Evolutionary conservation across 2,888 invertebrate species (phyloP).

Genomic region (Thumatha senex): DNA sequence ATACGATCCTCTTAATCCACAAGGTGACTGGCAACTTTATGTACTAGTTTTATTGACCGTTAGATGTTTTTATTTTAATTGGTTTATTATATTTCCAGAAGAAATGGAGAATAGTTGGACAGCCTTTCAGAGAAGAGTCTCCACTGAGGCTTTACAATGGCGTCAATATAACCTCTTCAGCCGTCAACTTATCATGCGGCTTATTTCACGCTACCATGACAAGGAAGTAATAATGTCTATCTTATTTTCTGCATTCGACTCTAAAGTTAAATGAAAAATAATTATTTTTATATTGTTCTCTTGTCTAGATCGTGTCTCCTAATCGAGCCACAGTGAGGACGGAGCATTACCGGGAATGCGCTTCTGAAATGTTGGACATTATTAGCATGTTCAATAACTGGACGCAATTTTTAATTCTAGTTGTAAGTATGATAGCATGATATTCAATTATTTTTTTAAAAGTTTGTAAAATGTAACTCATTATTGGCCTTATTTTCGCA

Average conservation of each 20-base stretch:
- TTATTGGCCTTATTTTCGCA: slow-evolving; percentile 20
- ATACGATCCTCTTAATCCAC: slow-evolving; percentile 19
- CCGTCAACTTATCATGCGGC: slow-evolving; percentile 56
- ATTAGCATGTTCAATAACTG: slow-evolving; percentile 68
- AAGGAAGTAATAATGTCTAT: slow-evolving; percentile 54
- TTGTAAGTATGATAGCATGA: slow-evolving; percentile 46
- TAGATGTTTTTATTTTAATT: not conserved
- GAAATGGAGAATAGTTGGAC: slow-evolving; percentile 49
- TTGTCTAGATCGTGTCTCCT: not conserved
- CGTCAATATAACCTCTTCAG: slow-evolving; percentile 71
- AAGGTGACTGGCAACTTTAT: slow-evolving; percentile 29
- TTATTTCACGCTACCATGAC: slow-evolving; percentile 59
- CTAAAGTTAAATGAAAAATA: too few species aligned
- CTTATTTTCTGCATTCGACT: too few species aligned
- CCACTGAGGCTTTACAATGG: slow-evolving; percentile 69
- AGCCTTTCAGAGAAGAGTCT: slow-evolving; percentile 53
- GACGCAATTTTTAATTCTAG: slow-evolving; percentile 67
- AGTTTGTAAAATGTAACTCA: not conserved
- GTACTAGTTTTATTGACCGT: not conserved
- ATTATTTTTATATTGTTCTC: too few species aligned
- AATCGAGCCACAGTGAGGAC: slow-evolving; percentile 52
- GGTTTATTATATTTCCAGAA: slow-evolving; percentile 10
- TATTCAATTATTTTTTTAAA: too few species aligned
- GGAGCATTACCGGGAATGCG: slow-evolving; percentile 53
- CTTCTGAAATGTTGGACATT: slow-evolving; percentile 64